Evolutionary conservation across 1,140 invertebrate genomes (phyloP).

Genomic region (Apis dorsata): DNA sequence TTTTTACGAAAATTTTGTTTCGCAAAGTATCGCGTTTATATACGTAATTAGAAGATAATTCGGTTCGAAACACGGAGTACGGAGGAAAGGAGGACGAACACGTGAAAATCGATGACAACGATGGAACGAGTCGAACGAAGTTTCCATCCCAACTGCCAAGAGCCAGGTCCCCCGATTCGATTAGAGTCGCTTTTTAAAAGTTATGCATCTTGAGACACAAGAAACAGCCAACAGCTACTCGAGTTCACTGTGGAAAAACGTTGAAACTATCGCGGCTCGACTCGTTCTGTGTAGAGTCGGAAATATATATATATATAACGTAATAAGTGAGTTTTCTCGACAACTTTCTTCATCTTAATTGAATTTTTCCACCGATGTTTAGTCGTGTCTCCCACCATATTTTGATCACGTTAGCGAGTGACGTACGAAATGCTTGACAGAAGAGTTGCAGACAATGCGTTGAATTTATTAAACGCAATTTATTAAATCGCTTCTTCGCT

Average conservation of each 20-base stretch:
- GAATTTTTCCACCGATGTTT: not conserved
- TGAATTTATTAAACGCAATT: no score
- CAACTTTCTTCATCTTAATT: constrained; percentile 17
- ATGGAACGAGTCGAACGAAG: not conserved
- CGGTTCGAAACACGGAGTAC: not conserved
- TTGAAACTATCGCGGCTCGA: not conserved
- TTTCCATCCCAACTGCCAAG: not conserved
- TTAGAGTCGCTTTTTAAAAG: constrained; percentile 21
- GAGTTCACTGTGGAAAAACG: not conserved
- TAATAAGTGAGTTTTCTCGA: not conserved
- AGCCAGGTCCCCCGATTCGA: not conserved
- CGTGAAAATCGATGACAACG: constrained; percentile 29
- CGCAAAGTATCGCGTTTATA: constrained; percentile 34
- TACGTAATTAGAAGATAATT: constrained; percentile 16
- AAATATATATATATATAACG: constrained; percentile 8
- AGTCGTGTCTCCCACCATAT: not conserved
- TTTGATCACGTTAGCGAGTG: not conserved
- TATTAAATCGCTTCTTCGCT: no score
- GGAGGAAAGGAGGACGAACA: not conserved
- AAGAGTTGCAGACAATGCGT: no score
- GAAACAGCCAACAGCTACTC: not conserved
- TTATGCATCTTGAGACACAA: not conserved
- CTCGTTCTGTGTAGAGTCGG: not conserved
- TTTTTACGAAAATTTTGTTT: not conserved
- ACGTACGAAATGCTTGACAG: not conserved